These are phyloP conservation scores for Actinernus sp. DNA, from an alignment of 92 coral and sea anemone species.

Conservation along the genomic window DNA sequence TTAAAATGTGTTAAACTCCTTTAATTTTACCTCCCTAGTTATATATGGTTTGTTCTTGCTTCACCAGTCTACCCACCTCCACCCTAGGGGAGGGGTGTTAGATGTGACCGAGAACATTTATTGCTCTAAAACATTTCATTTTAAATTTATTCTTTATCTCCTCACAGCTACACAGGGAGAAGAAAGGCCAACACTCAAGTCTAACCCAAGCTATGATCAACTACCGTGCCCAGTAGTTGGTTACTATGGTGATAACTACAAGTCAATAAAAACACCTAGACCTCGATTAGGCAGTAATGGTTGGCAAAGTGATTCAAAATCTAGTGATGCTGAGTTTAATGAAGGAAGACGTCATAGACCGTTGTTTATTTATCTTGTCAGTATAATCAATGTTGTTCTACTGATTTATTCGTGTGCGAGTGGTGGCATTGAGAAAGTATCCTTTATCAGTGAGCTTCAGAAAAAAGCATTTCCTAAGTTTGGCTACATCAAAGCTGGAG, in stretches of 20 bases:
- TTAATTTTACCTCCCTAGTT: too few species aligned
- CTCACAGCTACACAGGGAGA: too few species aligned
- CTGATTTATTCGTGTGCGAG: slow-evolving; percentile 51
- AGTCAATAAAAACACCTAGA: slow-evolving; percentile 7
- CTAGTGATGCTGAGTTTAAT: slow-evolving; percentile 18
- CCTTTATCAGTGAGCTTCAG: slow-evolving; percentile 23
- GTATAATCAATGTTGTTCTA: slow-evolving; percentile 49
- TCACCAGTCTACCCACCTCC: too few species aligned
- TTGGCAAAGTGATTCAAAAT: neutral
- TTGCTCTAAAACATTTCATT: neutral
- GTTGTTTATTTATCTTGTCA: slow-evolving; percentile 53
- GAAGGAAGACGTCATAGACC: slow-evolving; percentile 41
- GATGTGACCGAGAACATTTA: neutral
- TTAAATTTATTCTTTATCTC: too few species aligned
- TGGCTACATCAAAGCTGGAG: slow-evolving; percentile 44
- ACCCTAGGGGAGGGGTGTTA: too few species aligned
- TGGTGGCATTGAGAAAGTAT: slow-evolving; percentile 68
- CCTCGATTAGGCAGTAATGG: neutral
- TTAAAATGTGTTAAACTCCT: too few species aligned
- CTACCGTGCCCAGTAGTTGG: slow-evolving; percentile 51
- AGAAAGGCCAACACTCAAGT: slow-evolving; percentile 9
- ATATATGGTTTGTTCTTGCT: too few species aligned
- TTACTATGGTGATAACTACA: slow-evolving; percentile 78
- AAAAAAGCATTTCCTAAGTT: slow-evolving; percentile 15
- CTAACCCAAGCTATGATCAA: slow-evolving; percentile 56